Conservation (phyloP, 2,797 vertebrate species). For the Corythornis leucogaster region DNA sequence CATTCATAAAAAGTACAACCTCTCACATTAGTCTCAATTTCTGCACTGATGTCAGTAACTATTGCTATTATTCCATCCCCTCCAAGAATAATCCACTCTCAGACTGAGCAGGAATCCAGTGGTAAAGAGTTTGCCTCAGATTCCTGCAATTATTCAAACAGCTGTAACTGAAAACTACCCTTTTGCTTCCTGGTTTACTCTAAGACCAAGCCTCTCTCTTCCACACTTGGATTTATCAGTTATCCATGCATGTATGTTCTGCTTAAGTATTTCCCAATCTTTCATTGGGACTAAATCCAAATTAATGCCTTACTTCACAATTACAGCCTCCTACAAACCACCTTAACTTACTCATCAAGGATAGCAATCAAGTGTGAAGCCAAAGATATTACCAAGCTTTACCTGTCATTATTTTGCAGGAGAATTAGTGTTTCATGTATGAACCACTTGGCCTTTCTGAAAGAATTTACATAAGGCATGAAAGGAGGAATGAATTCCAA, state of each 20-base stretch:
- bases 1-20: background rate
- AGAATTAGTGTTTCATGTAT: background rate
- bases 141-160: background rate
- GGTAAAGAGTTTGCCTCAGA: background rate
- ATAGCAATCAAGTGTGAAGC: background rate
- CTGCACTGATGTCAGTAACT: background rate
- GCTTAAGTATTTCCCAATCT: background rate
- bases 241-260: background rate
- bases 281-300: background rate
- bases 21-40: background rate
- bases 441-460: background rate
- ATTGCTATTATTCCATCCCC: background rate
- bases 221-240: background rate
- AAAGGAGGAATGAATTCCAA: background rate
- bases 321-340: background rate
- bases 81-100: background rate
- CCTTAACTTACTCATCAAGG: background rate
- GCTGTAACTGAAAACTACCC: background rate
- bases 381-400: background rate
- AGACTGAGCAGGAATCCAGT: background rate
- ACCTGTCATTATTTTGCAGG: background rate
- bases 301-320: background rate
- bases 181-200: background rate
- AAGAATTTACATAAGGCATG: background rate
- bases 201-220: background rate